phyloP scores from a whole-genome alignment of 2,888 invertebrate genomes.

The Melieria crassipennis region DNA sequence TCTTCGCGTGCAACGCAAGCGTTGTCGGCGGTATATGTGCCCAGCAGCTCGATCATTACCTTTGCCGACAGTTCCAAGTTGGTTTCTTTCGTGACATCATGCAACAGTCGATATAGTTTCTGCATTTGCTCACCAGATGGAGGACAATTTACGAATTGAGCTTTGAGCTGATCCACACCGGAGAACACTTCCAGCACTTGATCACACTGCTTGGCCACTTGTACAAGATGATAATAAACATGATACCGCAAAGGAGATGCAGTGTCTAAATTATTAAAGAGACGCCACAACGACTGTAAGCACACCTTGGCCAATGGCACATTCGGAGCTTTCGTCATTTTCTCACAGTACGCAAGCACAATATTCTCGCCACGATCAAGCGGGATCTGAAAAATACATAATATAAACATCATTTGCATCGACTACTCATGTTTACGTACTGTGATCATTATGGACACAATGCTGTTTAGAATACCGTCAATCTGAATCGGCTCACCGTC shows the following conservation, averaged over 20 bases:
- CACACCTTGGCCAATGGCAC: constrained; percentile 82
- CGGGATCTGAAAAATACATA: constrained; percentile 72
- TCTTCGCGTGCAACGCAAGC: constrained; percentile 97
- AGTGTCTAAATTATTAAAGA: constrained; percentile 91
- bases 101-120: constrained; percentile 86
- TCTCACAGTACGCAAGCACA: constrained; percentile 90
- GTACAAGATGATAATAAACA: constrained; percentile 91
- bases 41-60: constrained; percentile 96
- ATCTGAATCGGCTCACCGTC: constrained; percentile 87
- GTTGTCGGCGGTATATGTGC: constrained; percentile 97
- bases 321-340: constrained; percentile 86
- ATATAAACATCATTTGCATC: not conserved
- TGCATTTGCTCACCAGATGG: constrained; percentile 92
- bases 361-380: constrained; percentile 88
- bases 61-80: constrained; percentile 91
- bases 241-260: constrained; percentile 87
- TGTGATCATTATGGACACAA: constrained; percentile 93
- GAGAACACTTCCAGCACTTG: constrained; percentile 85
- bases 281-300: constrained; percentile 87
- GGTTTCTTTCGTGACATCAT: constrained; percentile 88
- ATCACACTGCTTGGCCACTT: constrained; percentile 88
- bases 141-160: constrained; percentile 81
- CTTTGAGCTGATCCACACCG: constrained; percentile 83
- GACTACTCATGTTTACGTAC: constrained; percentile 67
- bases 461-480: constrained; percentile 93